Evolutionary conservation across 30 jellyfish, hydroid and myxozoan species (phyloP), one percentile per base, ranked within the genome.

Genomic region (Aurelia coerulea): DNA sequence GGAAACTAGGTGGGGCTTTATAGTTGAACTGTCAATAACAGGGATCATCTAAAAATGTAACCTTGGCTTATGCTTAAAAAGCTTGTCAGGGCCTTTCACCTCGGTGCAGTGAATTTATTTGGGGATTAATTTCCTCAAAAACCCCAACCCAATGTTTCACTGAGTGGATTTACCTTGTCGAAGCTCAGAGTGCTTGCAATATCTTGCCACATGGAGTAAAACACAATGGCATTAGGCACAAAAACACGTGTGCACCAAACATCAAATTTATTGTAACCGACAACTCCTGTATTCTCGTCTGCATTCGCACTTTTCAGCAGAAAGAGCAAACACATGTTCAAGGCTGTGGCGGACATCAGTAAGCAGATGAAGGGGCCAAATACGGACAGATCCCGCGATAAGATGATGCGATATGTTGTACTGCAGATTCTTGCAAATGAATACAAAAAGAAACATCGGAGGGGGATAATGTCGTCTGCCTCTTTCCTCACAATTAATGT

Each of bases 141-240:
- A 6, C 32, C 10, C 32, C 69, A 60, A 23, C 6, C 32, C 23
- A 60, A 7, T 66, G 58, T 16, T 2, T 17, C 68, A 1, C 6
- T 39, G 9, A 39, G 6, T 1, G 8, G 51, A 39, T 39, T 54
- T 76, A 59, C 87, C 87, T 63, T 76, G 73, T 76, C 42, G 46
- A 76, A 51, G 60, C 87, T 76, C 39, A 76, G 50, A 42, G 76
- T 58, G 5, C 76, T 76, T 13, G 87, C 73, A 17, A 76, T 76
- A 59, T 76, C 87, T 76, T 76, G 87, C 87, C 87, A 76, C 87
- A 76, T 76, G 16, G 87, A 76, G 42, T 76, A 76, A 50, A 76
- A 76, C 9, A 76, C 87, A 4, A 76, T 76, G 13, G 87, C 76
- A 60, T 76, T 76, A 9, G 87, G 87, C 13, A 76, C 87, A 29